Conservation (phyloP, 2,113 vertebrate genomes). For the Sinocyclocheilus anophthalmus region DNA sequence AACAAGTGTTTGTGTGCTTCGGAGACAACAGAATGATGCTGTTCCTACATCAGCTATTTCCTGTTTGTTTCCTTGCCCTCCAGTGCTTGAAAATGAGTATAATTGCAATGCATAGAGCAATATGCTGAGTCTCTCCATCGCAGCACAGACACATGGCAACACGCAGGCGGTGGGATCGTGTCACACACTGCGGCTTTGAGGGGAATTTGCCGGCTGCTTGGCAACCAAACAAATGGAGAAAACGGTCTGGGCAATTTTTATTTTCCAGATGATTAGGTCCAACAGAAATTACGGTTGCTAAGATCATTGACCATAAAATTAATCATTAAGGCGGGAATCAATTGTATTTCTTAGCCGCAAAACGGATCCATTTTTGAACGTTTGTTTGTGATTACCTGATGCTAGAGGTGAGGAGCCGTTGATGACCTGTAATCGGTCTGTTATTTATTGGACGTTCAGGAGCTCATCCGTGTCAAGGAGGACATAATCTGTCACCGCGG, state of each 20-base stretch:
- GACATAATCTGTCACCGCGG: slow-evolving; percentile 2
- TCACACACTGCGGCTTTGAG: slow-evolving; percentile 57
- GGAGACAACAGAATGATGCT: slow-evolving; percentile 24
- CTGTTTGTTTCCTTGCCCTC: neutral
- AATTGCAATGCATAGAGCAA: slow-evolving; percentile 28
- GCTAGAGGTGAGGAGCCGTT: slow-evolving; percentile 20
- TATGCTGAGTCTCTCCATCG: neutral
- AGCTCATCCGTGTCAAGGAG: neutral
- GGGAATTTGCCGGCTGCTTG: slow-evolving; percentile 66
- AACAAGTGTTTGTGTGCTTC: slow-evolving; percentile 34
- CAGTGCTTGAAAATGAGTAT: slow-evolving; percentile 34
- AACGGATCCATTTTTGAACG: slow-evolving; percentile 46
- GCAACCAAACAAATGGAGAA: slow-evolving; percentile 70
- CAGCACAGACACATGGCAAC: slow-evolving; percentile 47
- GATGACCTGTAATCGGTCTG: neutral
- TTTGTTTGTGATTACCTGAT: slow-evolving; percentile 59
- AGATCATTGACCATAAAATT: slow-evolving; percentile 72
- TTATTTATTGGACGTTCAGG: slow-evolving; percentile 12
- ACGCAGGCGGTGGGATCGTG: slow-evolving; percentile 55
- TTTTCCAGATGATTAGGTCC: slow-evolving; percentile 73
- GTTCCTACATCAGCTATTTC: slow-evolving; percentile 38
- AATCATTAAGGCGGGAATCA: slow-evolving; percentile 67
- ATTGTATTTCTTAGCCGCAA: slow-evolving; percentile 54
- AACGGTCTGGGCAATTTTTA: slow-evolving; percentile 65
- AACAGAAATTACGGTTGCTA: slow-evolving; percentile 70